Base-by-base conservation (phyloP, 1,140 invertebrate genomes). In the Phymastichus coffea region DNA sequence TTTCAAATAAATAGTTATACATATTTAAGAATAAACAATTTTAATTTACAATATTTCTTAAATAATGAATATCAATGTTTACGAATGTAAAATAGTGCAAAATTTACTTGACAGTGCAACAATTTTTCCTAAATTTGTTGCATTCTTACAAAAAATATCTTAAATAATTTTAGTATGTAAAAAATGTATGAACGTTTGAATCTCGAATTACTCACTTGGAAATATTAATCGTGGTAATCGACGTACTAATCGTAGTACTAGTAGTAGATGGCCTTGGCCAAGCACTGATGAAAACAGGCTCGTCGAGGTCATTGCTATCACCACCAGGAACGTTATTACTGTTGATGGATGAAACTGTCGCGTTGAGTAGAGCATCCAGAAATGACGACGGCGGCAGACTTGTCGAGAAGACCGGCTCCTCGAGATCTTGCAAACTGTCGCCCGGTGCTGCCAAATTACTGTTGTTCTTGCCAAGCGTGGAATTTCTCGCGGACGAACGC, bases 401-500 rank as follows among this genome's bases (percentile, higher is more conserved):
- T 14, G 20, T 12, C 6, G 26, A 22, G n/a, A 46, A 19, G 15
- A 60, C 40, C 1, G 35, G 40, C 4, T 30, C 57, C 4, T 37
- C 46, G 22, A 40, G 8, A 1, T 48, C 40, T 3, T 26, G 22
- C n/a, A n/a, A n/a, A n/a, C n/a, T n/a, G 15, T 35, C 33, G 4
- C 4, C 14, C 10, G 2, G 12, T n/a, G n/a, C n/a, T n/a, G n/a
- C n/a, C n/a, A n/a, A n/a, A n/a, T n/a, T n/a, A 51, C 51, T 70
- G 35, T 33, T 49, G 44, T 71, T 70, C 19, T 59, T 54, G 26
- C 46, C 30, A 33, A 62, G 59, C 41, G 70, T 67, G 38, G 52
- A 63, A 15, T 70, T 72, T 23, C 63, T 63, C 28, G 67, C 64
- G 12, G 68, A 68, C 47, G 75, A 77, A 44, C 68, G 76, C 61